These are phyloP conservation scores for Poeciliopsis turneri DNA, from an alignment of 2,797 vertebrate genomes.

Conservation along the genomic window DNA sequence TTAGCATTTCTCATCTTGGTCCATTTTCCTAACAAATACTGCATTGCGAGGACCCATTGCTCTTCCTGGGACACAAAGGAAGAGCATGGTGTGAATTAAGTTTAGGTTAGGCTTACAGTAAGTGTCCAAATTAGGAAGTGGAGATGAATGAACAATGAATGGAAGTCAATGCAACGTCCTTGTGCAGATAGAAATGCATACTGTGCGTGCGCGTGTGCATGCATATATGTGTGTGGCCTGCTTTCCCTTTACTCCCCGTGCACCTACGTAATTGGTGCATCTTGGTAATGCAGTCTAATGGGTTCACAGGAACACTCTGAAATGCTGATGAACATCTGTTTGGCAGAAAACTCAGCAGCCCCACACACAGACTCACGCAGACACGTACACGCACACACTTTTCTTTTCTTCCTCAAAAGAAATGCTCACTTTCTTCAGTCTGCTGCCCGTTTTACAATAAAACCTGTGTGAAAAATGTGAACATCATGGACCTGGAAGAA, in stretches of 20 bases:
- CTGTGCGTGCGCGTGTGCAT: not conserved
- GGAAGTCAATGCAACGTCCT: not conserved
- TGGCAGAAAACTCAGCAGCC: slow-evolving; percentile 52
- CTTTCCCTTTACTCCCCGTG: slow-evolving; percentile 39
- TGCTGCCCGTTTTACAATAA: slow-evolving; percentile 11
- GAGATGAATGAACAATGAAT: not conserved
- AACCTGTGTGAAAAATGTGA: slow-evolving; percentile 24
- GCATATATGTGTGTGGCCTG: slow-evolving; percentile 16
- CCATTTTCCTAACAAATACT: not conserved
- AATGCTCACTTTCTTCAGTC: slow-evolving; percentile 9
- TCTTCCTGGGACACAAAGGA: not conserved
- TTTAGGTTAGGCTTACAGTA: not conserved
- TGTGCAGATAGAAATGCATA: not conserved
- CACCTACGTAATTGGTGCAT: slow-evolving; percentile 70
- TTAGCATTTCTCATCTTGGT: not conserved
- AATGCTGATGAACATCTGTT: slow-evolving; percentile 81
- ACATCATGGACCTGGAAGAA: slow-evolving; percentile 35
- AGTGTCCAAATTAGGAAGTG: not conserved
- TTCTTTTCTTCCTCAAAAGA: slow-evolving; percentile 13
- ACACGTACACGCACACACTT: not conserved
- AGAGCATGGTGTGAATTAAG: too few species aligned
- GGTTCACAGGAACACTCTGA: slow-evolving; percentile 74
- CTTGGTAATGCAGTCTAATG: slow-evolving; percentile 73
- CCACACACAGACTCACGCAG: not conserved
- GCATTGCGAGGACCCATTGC: not conserved